Percentiles rank a stretch among this genome's conserved stretches.
Evolutionary conservation across 2,888 invertebrate species (phyloP).

Genomic region (Colostygia pectinataria): DNA sequence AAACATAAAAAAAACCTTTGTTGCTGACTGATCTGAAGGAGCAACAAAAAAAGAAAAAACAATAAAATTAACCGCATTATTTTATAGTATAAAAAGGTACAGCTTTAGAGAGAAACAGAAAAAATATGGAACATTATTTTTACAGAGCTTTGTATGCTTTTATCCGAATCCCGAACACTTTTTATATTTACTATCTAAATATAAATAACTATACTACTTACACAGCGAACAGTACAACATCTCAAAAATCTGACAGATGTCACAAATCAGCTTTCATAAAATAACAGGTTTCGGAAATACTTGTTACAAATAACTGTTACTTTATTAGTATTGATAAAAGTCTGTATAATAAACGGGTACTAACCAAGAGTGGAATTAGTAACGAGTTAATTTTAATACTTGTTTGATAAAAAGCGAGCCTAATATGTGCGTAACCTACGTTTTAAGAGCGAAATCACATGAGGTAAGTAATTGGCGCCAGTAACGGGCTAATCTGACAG

Average conservation of each 20-base stretch:
- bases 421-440: slow-evolving; percentile 12
- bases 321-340: slow-evolving; percentile 19
- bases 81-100: no score
- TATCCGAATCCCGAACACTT: no score
- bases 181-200: no score
- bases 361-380: slow-evolving; percentile 25
- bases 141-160: no score
- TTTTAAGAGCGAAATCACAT: slow-evolving; percentile 19
- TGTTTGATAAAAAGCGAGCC: slow-evolving; percentile 24
- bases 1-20: no score
- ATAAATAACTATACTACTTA: no score
- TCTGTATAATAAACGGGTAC: slow-evolving; percentile 19
- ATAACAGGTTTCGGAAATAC: slow-evolving; percentile 31
- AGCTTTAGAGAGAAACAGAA: no score
- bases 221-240: slow-evolving; percentile 4
- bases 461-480: slow-evolving; percentile 18
- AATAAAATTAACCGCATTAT: no score
- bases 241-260: slow-evolving; percentile 27
- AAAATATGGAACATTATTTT: no score
- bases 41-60: no score
- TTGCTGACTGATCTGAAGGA: no score
- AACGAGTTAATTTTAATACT: slow-evolving; percentile 23
- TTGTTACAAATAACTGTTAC: slow-evolving; percentile 21
- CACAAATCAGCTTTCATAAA: slow-evolving; percentile 37
- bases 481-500: slow-evolving; percentile 14